These are phyloP conservation scores for Phenacoccus solenopsis DNA, from an alignment of 1,140 invertebrate genomes.

Conservation along the genomic window DNA sequence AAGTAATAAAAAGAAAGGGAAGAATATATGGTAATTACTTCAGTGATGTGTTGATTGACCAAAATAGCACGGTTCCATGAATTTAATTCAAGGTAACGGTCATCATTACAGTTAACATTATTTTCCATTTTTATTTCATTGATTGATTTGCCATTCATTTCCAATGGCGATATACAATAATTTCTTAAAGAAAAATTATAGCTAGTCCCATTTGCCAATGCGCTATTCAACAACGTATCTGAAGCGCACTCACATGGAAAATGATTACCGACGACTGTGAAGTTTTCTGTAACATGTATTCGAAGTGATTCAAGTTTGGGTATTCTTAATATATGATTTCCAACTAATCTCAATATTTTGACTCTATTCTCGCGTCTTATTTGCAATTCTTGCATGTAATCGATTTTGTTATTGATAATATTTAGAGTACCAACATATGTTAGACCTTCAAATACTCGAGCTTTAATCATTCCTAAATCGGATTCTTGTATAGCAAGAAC, in stretches of 20 bases:
- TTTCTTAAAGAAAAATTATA: conserved; percentile 58
- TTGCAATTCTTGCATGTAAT: conserved; percentile 56
- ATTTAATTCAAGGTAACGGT: too few species aligned
- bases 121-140: conserved; percentile 49
- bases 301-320: conserved; percentile 39
- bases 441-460: conserved; percentile 57
- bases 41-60: too few species aligned
- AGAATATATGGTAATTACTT: too few species aligned
- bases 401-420: conserved; percentile 70
- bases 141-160: conserved; percentile 60
- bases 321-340: conserved; percentile 65
- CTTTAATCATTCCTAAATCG: conserved; percentile 56
- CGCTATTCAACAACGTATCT: conserved; percentile 55
- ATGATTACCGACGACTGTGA: conserved; percentile 59
- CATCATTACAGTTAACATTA: too few species aligned
- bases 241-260: conserved; percentile 73
- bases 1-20: too few species aligned
- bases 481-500: conserved; percentile 61
- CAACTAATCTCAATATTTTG: conserved; percentile 52
- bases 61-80: too few species aligned
- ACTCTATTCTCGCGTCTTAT: conserved; percentile 52
- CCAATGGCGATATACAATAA: conserved; percentile 69
- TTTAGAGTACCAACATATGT: conserved; percentile 52
- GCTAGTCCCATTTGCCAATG: conserved; percentile 45
- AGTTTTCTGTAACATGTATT: conserved; percentile 47